Percentiles rank a stretch among this genome's conserved stretches.
Conservation (phyloP, 1,140 invertebrate species). For the Drosophila funebris region DNA sequence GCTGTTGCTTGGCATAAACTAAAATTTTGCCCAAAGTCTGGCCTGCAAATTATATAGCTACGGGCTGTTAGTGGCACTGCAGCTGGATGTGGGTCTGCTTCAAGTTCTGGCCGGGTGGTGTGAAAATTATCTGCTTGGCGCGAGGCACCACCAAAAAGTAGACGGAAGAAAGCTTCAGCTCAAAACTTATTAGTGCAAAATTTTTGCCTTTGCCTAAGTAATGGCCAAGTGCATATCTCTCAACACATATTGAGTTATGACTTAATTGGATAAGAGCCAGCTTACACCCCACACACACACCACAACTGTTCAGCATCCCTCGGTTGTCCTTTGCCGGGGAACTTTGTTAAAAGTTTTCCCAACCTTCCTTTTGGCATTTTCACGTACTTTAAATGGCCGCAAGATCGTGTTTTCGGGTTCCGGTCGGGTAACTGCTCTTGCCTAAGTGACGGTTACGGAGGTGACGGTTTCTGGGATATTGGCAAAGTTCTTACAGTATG, state of each 20-base stretch:
- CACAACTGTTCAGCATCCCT: constrained; percentile 16
- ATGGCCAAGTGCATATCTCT: constrained; percentile 77
- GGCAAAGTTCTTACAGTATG: not conserved
- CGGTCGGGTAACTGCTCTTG: constrained; percentile 3
- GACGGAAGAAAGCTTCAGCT: constrained; percentile 67
- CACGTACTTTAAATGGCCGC: constrained; percentile 9
- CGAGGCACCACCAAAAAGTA: constrained; percentile 38
- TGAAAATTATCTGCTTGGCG: constrained; percentile 73
- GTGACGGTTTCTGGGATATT: not conserved
- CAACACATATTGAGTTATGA: constrained; percentile 80
- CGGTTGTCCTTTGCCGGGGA: not conserved
- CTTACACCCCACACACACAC: constrained; percentile 28
- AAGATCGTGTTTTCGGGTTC: constrained; percentile 37
- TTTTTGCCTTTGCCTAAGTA: constrained; percentile 77
- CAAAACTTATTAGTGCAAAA: constrained; percentile 73
- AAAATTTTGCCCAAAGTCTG: constrained; percentile 24
- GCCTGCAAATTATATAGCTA: constrained; percentile 48
- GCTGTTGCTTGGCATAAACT: constrained; percentile 67
- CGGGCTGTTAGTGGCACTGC: constrained; percentile 10
- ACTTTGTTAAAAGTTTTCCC: constrained; percentile 34
- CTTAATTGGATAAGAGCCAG: constrained; percentile 79
- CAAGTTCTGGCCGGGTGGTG: constrained; percentile 32
- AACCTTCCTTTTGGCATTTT: constrained; percentile 9
- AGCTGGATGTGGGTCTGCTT: not conserved
- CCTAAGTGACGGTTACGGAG: constrained; percentile 1